A percentile compares a stretch with the other conserved stretches of the same genome.
These are phyloP conservation scores for Drosophila emarginata DNA, from an alignment of 2,888 invertebrate species.

Conservation along the genomic window DNA sequence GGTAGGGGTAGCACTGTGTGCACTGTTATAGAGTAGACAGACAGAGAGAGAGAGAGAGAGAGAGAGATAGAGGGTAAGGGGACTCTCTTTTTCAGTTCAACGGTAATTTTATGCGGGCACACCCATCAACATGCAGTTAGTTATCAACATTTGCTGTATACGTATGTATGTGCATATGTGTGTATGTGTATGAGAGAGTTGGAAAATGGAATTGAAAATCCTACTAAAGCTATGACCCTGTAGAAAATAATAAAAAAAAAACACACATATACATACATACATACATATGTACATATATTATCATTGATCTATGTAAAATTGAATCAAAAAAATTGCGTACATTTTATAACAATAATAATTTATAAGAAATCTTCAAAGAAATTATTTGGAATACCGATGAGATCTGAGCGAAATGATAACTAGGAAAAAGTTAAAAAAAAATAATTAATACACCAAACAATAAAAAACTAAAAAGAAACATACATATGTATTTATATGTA, in stretches of 20 bases:
- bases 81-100: conserved; percentile 23
- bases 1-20: not conserved
- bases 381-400: conserved; percentile 34
- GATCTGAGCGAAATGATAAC: conserved; percentile 3
- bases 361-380: conserved; percentile 37
- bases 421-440: not conserved
- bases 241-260: not conserved
- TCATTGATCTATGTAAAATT: not conserved
- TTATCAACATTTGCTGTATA: not conserved
- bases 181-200: not conserved
- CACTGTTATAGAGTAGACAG: not conserved
- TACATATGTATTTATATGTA: no score
- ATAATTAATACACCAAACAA: no score
- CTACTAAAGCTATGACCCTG: not conserved
- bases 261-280: conserved; percentile 22
- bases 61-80: no score
- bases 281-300: not conserved
- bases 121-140: conserved; percentile 42
- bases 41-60: no score
- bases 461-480: no score
- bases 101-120: conserved; percentile 45
- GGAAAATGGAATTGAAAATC: conserved; percentile 23
- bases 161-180: not conserved
- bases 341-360: not conserved
- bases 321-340: conserved; percentile 27